Base-by-base conservation (phyloP, 2,888 invertebrate species). In the Tetranychus truncatus region DNA sequence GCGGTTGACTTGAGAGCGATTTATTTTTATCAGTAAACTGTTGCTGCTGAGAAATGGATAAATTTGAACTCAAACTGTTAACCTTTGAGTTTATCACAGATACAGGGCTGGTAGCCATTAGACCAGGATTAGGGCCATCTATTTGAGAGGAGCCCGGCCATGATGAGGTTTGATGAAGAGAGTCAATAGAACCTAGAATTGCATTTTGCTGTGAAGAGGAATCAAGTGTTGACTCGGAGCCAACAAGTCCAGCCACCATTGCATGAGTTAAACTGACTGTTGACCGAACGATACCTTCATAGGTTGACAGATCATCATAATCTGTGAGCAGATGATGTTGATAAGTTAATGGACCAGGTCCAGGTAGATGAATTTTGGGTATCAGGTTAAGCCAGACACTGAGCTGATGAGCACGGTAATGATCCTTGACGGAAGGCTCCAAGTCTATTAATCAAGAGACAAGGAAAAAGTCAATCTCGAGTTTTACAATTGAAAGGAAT, bases 341-440 rank as follows among this genome's bases (percentile, higher is more conserved):
- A 74, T 44, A 74, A 44, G 66, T 69, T 66, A 66, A 45, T 45
- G 66, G 9, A 11, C 20, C 24, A 66, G 69, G 18, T 45, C 45
- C 66, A 9, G 65, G 66, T 65, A 74, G 9, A 84, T 91, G 91
- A 77, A 92, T 87, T 82, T 91, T 91, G 20, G 91, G 91, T 78
- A 92, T 88, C 75, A 92, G 86, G 81, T 91, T 82, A 5, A 82
- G 77, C 83, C 83, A 83, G 24, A 82, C 79, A 1, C 83, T 82
- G 65, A 83, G 79, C 66, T 82, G 81, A 77, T 81, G 81, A 15
- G 82, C 82, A 45, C 82, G 80, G 78, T 82, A 83, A 77, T 82
- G 82, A 69, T 82, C 81, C 15, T 80, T 80, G 0, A 81, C 78
- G 24, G 78, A 78, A 1, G 82, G 81, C 46, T 82, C 78, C 78